Conservation (phyloP, 2,113 vertebrate genomes). For the Alexandromys fortis region DNA sequence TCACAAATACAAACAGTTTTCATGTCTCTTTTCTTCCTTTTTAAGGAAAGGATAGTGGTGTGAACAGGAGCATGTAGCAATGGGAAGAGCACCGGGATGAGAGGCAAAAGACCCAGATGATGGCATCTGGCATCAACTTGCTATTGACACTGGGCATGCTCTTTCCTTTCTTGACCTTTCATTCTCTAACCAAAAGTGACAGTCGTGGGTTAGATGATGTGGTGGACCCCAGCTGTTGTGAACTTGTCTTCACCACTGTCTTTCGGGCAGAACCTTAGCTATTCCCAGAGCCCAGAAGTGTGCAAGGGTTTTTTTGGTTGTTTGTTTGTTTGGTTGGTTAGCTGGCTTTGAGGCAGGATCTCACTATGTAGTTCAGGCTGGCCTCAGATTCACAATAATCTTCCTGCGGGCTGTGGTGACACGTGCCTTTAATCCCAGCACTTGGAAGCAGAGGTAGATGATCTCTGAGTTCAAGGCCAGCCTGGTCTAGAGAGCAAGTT, state of each 20-base stretch:
- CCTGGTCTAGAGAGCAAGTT: too few species aligned
- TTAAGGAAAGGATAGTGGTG: background rate
- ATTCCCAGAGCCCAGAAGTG: constrained; percentile 46
- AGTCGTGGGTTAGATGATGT: background rate
- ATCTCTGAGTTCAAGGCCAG: too few species aligned
- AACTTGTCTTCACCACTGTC: background rate
- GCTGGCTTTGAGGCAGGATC: background rate
- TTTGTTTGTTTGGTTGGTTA: background rate
- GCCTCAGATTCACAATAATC: background rate
- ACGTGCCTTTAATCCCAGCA: too few species aligned
- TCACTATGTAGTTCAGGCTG: background rate
- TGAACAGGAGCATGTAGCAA: background rate
- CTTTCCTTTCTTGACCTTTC: constrained; percentile 33
- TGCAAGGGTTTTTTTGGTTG: background rate
- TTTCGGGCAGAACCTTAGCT: constrained; percentile 44
- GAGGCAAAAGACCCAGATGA: background rate
- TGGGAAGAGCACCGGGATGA: background rate
- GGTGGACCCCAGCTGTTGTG: background rate
- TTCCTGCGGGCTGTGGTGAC: background rate
- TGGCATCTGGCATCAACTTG: background rate
- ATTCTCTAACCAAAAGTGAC: background rate
- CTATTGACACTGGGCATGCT: background rate
- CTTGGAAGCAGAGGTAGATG: too few species aligned
- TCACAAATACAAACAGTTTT: background rate
- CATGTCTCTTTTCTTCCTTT: background rate